Conservation (phyloP, 2,888 invertebrate genomes). For the Antheraea assamensis region DNA sequence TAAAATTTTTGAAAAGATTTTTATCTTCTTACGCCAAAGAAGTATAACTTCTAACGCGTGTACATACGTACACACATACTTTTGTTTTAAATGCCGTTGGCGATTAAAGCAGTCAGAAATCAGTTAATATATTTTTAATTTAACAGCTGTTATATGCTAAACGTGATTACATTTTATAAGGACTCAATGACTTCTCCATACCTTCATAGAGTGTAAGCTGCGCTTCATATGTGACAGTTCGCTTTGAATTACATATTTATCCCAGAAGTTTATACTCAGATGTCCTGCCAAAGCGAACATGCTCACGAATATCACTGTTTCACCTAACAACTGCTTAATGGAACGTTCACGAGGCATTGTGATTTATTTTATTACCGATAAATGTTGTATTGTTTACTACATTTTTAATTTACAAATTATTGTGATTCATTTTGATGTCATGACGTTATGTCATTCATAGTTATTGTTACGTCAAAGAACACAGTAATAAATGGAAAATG, state of each 20-base stretch:
- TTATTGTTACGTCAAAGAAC: neutral
- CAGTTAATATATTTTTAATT: too few relatives aligned
- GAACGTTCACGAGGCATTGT: conserved; percentile 50
- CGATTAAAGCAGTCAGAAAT: too few relatives aligned
- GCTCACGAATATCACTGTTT: conserved; percentile 52
- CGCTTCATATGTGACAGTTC: conserved; percentile 57
- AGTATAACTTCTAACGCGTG: too few relatives aligned
- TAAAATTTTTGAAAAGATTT: too few relatives aligned
- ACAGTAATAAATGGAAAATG: neutral
- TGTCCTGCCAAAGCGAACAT: conserved; percentile 56
- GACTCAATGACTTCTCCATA: conserved; percentile 30
- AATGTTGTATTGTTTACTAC: conserved; percentile 17
- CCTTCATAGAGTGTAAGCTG: conserved; percentile 57
- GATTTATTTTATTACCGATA: conserved; percentile 3
- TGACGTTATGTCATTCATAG: neutral
- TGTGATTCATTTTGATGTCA: neutral
- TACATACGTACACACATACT: too few relatives aligned
- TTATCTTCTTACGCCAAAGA: too few relatives aligned
- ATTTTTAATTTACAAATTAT: conserved; percentile 2
- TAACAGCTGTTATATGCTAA: neutral
- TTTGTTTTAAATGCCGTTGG: too few relatives aligned
- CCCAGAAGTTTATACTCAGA: conserved; percentile 60
- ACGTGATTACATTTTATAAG: neutral
- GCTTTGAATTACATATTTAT: conserved; percentile 52
- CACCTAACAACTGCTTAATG: conserved; percentile 44